Percentiles rank a stretch among this genome's conserved stretches.
phyloP scores from a whole-genome alignment of 2,888 invertebrate species.

The Steinernema scapterisci region DNA sequence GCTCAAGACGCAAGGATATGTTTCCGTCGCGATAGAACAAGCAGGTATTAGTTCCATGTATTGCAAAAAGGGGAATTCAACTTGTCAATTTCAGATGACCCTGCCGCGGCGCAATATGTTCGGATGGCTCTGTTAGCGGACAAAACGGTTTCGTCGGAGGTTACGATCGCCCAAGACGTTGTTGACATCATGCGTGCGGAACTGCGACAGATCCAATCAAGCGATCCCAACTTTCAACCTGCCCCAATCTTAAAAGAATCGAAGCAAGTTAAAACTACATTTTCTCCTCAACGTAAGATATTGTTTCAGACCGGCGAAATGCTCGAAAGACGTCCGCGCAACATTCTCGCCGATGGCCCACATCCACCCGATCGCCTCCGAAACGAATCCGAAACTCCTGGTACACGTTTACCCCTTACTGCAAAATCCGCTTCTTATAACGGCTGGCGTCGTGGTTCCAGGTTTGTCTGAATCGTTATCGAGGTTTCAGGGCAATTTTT shows the following conservation, averaged over 20 bases:
- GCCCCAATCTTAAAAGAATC: neutral
- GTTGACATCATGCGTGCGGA: neutral
- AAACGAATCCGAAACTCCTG: slow-evolving; percentile 35
- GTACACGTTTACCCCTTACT: slow-evolving; percentile 5
- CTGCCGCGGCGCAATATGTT: neutral
- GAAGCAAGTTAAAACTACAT: neutral
- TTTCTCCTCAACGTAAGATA: neutral
- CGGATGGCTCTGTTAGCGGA: slow-evolving; percentile 12
- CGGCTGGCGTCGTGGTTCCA: neutral
- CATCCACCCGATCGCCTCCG: slow-evolving; percentile 36
- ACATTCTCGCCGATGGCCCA: neutral
- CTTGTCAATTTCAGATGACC: no score
- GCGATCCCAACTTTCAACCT: neutral
- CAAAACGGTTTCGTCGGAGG: neutral
- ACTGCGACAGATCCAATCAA: neutral
- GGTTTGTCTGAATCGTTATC: no score
- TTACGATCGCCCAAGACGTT: neutral
- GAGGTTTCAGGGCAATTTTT: no score
- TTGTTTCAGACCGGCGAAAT: neutral
- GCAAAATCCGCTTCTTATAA: slow-evolving; percentile 15
- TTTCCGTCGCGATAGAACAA: slow-evolving; percentile 25
- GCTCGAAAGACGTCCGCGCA: neutral
- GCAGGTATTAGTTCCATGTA: no score
- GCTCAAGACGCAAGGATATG: slow-evolving; percentile 2
- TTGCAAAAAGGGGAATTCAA: no score